Percentiles rank a stretch among this genome's conserved stretches.
These are phyloP conservation scores for Rhagophthalmus giganteus DNA, from an alignment of 2,888 invertebrate genomes.

Conservation along the genomic window DNA sequence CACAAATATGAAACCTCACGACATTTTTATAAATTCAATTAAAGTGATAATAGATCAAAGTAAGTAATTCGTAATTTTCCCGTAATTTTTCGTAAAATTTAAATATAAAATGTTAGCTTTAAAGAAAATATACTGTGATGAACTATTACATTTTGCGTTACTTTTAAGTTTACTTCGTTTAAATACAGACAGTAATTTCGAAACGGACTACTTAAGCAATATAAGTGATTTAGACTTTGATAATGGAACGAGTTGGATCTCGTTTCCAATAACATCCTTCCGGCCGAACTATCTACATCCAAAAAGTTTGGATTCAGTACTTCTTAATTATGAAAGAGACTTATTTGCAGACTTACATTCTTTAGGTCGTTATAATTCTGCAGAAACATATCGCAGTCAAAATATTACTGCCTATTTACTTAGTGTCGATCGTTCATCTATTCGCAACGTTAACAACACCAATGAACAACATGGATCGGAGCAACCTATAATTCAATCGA, in stretches of 20 bases:
- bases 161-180: conserved; percentile 78
- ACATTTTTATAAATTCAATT: not conserved
- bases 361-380: conserved; percentile 64
- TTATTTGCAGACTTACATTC: conserved; percentile 75
- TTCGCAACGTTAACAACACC: conserved; percentile 60
- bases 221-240: conserved; percentile 58
- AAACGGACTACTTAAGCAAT: conserved; percentile 56
- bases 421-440: conserved; percentile 56
- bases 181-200: conserved; percentile 71
- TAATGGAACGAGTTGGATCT: conserved; percentile 71
- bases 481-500: conserved; percentile 13
- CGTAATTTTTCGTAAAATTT: too few relatives aligned
- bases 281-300: conserved; percentile 69
- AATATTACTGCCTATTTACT: conserved; percentile 66
- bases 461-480: conserved; percentile 11
- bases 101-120: conserved; percentile 80
- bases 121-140: conserved; percentile 81
- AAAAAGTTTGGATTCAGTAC: conserved; percentile 70
- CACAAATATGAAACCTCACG: not conserved
- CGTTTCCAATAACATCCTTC: conserved; percentile 62
- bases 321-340: conserved; percentile 72
- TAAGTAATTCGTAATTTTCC: too few relatives aligned
- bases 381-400: conserved; percentile 56
- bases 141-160: conserved; percentile 78
- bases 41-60: too few relatives aligned